Evolutionary conservation across 2,797 vertebrate species (phyloP), one percentile per base, ranked within the genome.

Genomic region (Acrossocheilus fasciatus): DNA sequence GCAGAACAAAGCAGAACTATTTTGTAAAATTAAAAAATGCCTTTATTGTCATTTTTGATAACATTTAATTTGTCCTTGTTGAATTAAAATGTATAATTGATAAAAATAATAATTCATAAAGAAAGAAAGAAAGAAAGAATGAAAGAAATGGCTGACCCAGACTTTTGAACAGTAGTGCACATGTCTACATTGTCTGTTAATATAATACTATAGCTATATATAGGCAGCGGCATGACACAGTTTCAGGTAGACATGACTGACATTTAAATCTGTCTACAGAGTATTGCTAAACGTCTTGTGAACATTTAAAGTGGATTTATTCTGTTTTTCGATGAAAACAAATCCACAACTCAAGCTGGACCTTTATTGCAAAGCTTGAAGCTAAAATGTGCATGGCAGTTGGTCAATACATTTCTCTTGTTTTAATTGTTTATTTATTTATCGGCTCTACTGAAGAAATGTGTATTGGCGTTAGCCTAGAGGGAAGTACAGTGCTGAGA

Each of bases 401-500:
- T 50, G 54, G 84, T 90, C 89, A 89, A 89, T 91, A 85, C 77
- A 70, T 79, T 74, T 66, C 76, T 84, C 85, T 85, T 59, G 62
- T 82, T 88, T 69, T 90, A 86, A 90, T 91, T 90, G 83, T 88
- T 88, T 91, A 89, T 92, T 91, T 88, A 89, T 90, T 90, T 89
- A 86, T 81, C n/a, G 52, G 86, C 77, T 66, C 45, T 64, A 79
- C 84, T 83, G 82, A 82, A 90, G 77, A 36, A 87, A 87, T 52
- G 26, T 78, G 86, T 90, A 89, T 88, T 83, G 87, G 86, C 59
- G 50, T 89, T 88, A 64, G 88, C 88, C 84, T 89, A 72, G 64
- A 87, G 89, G 80, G 14, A 47, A 83, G 73, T 87, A 86, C 80
- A 84, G 84, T 88, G 36, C 20, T 78, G 43, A 70, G 88, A 87